Percentiles rank a stretch among this genome's conserved stretches.
Conservation (phyloP, 1,140 invertebrate genomes). For the Drosophila setifemur region DNA sequence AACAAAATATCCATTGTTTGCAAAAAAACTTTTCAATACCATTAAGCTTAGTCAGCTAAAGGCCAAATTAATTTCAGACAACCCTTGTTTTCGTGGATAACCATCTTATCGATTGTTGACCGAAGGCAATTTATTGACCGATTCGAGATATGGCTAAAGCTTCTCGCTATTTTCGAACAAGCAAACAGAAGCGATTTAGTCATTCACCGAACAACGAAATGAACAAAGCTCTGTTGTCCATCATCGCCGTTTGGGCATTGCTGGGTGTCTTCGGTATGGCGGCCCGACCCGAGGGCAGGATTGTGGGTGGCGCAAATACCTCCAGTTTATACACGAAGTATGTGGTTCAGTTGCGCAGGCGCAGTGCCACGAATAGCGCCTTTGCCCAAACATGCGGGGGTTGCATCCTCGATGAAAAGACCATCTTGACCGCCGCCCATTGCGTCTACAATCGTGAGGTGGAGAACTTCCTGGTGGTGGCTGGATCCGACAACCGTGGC, state of each 20-base stretch:
- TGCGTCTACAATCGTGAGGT: conserved; percentile 77
- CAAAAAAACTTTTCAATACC: too few relatives aligned
- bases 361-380: conserved; percentile 24
- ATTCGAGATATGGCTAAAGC: conserved; percentile 32
- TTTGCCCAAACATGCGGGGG: conserved; percentile 50
- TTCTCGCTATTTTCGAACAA: conserved; percentile 13
- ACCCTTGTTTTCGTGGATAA: neutral
- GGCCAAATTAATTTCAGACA: conserved; percentile 8
- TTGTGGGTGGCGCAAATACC: conserved; percentile 53
- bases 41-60: conserved; percentile 2
- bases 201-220: conserved; percentile 48
- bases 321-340: conserved; percentile 37
- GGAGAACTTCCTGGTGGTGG: conserved; percentile 56
- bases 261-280: neutral
- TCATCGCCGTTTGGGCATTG: conserved; percentile 1
- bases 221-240: conserved; percentile 34
- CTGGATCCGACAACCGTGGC: conserved; percentile 39
- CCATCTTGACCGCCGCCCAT: conserved; percentile 84
- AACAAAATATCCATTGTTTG: too few relatives aligned
- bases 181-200: conserved; percentile 37
- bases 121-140: conserved; percentile 39
- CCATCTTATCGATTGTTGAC: conserved; percentile 25
- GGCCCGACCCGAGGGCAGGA: conserved; percentile 30
- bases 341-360: conserved; percentile 57
- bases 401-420: conserved; percentile 42